Evolutionary conservation across 2,888 invertebrate genomes (phyloP), one percentile per base, ranked within the genome.

Genomic region (Iphiclides podalirius): DNA sequence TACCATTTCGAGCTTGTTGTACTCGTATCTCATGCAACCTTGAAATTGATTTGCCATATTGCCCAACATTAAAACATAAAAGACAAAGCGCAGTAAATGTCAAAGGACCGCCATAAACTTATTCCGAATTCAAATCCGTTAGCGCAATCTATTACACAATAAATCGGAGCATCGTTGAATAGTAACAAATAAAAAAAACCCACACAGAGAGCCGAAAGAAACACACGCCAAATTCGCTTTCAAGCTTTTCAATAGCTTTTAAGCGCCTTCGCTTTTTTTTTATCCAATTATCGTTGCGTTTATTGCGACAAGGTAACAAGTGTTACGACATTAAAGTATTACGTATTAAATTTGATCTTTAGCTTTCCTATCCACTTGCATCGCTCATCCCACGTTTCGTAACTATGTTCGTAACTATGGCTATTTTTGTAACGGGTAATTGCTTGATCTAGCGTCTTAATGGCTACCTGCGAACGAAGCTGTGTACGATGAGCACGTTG

Each of bases 271-370:
- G 14, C 16, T 47, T 35, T 34, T 47, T 47, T 31, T 16, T 11
- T 26, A 20, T 20, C 20, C 40, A 4, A 40, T 36, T 37, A 45
- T 26, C 13, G 35, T 26, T 35, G 40, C 34, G 38, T 38, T 35
- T 38, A 39, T 46, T 47, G 16, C 35, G 26, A 36, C 40, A 28
- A 17, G 26, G 12, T 37, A 16, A 26, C 26, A 17, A 33, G 28
- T 31, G 36, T 47, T 47, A 36, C 47, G 15, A 47, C 31, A 47
- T 36, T 26, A 7, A 17, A 20, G 11, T 16, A 43, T 49, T 49
- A 43, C 49, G 49, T 49, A 17, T 37, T 15, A 48, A 28, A 45
- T 36, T n/a, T 48, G 48, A 48, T 48, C 48, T 49, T 39, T 43
- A 43, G 38, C 34, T 43, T 39, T 34, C 38, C 38, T 38, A 38